Base-by-base conservation (phyloP, 2,888 invertebrate species). In the Tetragonula carbonaria region DNA sequence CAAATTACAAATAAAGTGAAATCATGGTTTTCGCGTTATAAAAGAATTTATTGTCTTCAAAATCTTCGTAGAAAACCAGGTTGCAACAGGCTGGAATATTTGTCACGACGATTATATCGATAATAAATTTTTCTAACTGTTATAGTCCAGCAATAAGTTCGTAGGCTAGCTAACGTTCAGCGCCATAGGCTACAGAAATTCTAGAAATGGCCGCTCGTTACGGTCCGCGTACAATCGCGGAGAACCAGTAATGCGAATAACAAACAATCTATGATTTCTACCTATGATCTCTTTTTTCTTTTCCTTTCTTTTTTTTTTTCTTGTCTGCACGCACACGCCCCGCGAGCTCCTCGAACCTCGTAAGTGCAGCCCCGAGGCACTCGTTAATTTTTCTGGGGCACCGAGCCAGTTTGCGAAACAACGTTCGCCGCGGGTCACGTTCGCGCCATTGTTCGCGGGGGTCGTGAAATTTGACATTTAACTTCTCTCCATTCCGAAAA, bases 391-490 rank as follows among this genome's bases (percentile, higher is more conserved):
- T 74, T 80, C 74, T 76, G 59, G 72, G 76, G 71, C 73, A 78
- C 38, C 59, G 23, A 33, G 51, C 38, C 28, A 28, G 38, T 80
- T 80, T 81, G 38, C 77, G 81, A 72, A 77, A 81, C 38, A 33
- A 23, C 67, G 1, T 8, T 45, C 0, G 73, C 72, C 62, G 53
- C 75, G 45, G 55, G 65, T 80, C 59, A 67, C 21, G 57, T 74
- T 71, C 28, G 65, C 66, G 45, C 73, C 73, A 73, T 78, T 78
- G 73, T 67, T 73, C 67, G 66, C 33, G 53, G 67, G 67, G 38
- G 51, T 62, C 79, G 67, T 51, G 74, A 74, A 79, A 74, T 79
- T 74, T 62, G 79, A 79, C 67, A 68, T 59, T 74, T 74, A 73
- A 70, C 73, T 67, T 73, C 73, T 38, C 38, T 33, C 3, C 2